Percentiles rank a stretch among this genome's conserved stretches.
Evolutionary conservation across 2,113 vertebrate species (phyloP).

Genomic region (Pan troglodytes): DNA sequence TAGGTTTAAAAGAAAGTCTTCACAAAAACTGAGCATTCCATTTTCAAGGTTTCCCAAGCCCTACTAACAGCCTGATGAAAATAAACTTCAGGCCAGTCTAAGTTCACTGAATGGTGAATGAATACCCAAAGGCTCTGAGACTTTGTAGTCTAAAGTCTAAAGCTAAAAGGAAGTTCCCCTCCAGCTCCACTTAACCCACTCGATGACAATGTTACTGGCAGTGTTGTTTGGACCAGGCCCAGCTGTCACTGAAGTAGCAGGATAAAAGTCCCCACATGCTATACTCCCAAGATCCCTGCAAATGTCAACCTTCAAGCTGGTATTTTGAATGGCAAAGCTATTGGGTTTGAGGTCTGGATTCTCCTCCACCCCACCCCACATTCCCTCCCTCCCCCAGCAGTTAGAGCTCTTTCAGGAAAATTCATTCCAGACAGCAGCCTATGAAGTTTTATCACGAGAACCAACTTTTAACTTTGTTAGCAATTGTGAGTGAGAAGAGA

Average conservation of each 20-base stretch:
- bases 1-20: conserved; percentile 72
- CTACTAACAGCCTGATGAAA: background rate
- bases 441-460: background rate
- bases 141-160: background rate
- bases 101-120: background rate
- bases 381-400: background rate
- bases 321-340: background rate
- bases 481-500: background rate
- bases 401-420: conserved; percentile 12
- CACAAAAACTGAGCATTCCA: conserved; percentile 50
- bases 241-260: accelerated
- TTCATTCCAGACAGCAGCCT: background rate
- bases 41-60: conserved; percentile 73
- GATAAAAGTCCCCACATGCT: background rate
- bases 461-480: conserved; percentile 3
- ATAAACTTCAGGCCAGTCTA: background rate
- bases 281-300: background rate
- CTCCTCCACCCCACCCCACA: too few species aligned
- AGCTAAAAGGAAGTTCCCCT: background rate
- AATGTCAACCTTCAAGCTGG: conserved; percentile 6
- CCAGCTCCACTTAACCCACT: background rate
- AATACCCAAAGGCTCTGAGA: background rate
- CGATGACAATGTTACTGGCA: background rate
- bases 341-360: background rate
- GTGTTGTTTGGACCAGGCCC: background rate